Evolutionary conservation across 1,140 invertebrate species (phyloP).

Genomic region (Venturia canescens): DNA sequence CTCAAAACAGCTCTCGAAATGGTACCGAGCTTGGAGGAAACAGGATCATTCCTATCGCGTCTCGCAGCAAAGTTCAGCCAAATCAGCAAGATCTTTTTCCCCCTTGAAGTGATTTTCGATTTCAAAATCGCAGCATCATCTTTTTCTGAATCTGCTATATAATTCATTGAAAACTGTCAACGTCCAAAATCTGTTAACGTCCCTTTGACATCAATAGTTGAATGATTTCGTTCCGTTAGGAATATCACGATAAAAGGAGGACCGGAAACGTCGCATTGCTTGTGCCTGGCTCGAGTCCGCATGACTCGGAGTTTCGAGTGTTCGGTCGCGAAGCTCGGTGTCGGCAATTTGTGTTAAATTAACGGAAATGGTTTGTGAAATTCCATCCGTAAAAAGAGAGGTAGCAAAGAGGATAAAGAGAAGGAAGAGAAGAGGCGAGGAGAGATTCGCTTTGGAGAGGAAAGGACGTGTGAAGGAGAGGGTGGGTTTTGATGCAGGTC

Average conservation of each 20-base stretch:
- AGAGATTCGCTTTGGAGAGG: constrained; percentile 39
- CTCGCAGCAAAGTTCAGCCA: too few species aligned
- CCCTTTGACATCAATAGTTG: too few species aligned
- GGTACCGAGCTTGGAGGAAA: too few species aligned
- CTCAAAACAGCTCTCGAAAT: too few species aligned
- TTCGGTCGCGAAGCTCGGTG: constrained; percentile 1
- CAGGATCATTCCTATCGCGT: too few species aligned
- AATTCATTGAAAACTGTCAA: too few species aligned
- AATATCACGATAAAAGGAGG: not conserved
- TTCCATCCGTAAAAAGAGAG: constrained; percentile 7
- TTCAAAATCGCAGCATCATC: too few species aligned
- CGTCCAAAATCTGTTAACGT: too few species aligned
- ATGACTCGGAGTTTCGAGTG: not conserved
- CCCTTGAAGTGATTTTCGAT: too few species aligned
- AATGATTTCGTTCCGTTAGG: too few species aligned
- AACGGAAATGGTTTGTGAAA: constrained; percentile 48
- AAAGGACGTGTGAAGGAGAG: constrained; percentile 48
- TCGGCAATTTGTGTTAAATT: constrained; percentile 50
- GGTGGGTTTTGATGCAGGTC: constrained; percentile 36
- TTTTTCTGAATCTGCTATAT: too few species aligned
- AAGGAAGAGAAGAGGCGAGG: not conserved
- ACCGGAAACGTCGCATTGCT: constrained; percentile 23
- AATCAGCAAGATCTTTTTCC: too few species aligned
- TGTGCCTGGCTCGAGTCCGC: not conserved
- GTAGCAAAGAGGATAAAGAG: not conserved